These are phyloP conservation scores for Phodopus roborovskii DNA, from an alignment of 2,113 vertebrate species.

Conservation along the genomic window DNA sequence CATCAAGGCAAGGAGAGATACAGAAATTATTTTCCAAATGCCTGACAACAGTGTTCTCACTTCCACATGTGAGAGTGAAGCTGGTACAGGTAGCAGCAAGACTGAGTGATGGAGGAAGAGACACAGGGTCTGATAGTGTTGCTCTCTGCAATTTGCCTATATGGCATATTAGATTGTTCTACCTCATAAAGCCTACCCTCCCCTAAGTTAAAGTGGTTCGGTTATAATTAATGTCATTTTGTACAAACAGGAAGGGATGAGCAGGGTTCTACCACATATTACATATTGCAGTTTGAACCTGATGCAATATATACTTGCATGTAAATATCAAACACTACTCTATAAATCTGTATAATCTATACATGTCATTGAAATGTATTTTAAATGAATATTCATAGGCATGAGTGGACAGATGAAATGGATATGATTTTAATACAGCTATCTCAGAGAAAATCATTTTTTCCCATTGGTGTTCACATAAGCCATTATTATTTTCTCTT, in stretches of 20 bases:
- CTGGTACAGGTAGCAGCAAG: accelerated
- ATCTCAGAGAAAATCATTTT: not conserved
- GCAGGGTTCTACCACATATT: not conserved
- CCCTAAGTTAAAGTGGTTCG: not conserved
- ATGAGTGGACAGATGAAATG: not conserved
- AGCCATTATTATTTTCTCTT: conserved; percentile 15
- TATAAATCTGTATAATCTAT: not conserved
- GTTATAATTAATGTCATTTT: not conserved
- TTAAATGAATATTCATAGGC: not conserved
- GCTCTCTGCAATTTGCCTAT: not conserved
- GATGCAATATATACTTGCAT: not conserved
- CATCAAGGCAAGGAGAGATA: conserved; percentile 44
- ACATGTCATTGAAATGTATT: not conserved
- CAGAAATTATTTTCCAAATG: conserved; percentile 52
- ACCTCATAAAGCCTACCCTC: not conserved
- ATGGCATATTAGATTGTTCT: not conserved
- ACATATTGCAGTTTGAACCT: not conserved
- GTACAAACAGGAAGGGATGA: not conserved
- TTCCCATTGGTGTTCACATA: not conserved
- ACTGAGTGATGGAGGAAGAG: not conserved
- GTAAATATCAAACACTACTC: not conserved
- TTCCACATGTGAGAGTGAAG: not conserved
- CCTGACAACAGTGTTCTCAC: not conserved
- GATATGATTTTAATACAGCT: not conserved
- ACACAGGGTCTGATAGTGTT: not conserved